Evolutionary conservation across 2,797 vertebrate species (phyloP), one percentile per base, ranked within the genome.

Genomic region (Decapterus maruadsi): DNA sequence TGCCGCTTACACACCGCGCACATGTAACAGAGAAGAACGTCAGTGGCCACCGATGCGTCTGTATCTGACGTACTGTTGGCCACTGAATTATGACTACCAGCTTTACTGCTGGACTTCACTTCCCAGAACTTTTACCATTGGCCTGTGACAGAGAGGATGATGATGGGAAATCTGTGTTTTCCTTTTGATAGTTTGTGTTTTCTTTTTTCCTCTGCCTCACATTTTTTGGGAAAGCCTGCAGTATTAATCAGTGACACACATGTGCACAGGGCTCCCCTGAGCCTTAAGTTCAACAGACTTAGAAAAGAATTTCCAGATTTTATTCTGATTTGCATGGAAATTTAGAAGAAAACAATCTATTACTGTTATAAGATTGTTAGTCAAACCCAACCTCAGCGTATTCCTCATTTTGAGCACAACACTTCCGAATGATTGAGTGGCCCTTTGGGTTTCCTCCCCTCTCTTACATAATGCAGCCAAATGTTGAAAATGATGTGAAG

Each of bases 91-190:
- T 64, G 40, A 81, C 83, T 56, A 63, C 75, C 19, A 45, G 60
- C 51, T 74, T 78, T 42, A 73, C 43, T 42, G 46, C 20, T 56
- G 60, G 53, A 42, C 64, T 54, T 64, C 26, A 31, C 72, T 92
- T 90, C 85, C 91, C 88, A 90, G 90, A 93, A 91, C 64, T 83
- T 77, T 72, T 29, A 56, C 68, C 69, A 65, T 31, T 81, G 73
- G 67, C 67, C 67, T 70, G 72, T 48, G 38, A 89, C 73, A 72
- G 61, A 78, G 61, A 79, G 64, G 70, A 80, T 40, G 75, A 84
- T 91, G 82, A 89, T 91, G 85, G 90, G 87, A 93, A 92, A 87
- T 86, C 75, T 80, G 67, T 93, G 87, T 92, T 93, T 93, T 92
- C 57, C 77, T 91, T 93, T 84, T 92, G 87, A 93, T 92, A 90